phyloP scores from a whole-genome alignment of 2,113 vertebrate species.

The Pelvicachromis taeniatus region DNA sequence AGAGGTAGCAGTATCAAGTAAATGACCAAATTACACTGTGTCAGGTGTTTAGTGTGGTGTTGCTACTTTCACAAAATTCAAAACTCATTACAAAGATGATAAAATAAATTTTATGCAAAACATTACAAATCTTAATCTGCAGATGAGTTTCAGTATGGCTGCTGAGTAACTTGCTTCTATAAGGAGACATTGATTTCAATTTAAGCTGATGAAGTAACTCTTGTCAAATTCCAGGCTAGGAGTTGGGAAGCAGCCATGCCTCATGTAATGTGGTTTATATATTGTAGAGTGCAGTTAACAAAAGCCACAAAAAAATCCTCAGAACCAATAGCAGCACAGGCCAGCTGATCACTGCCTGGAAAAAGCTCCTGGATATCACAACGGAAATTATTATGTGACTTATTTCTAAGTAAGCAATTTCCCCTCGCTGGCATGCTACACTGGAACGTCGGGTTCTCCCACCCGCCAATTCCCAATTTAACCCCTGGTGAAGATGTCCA shows the following conservation, averaged over 20 bases:
- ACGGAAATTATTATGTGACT: neutral
- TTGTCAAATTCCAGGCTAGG: neutral
- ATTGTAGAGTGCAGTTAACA: neutral
- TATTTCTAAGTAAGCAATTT: neutral
- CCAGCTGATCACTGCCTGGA: neutral
- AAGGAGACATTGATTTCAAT: neutral
- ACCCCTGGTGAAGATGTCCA: neutral
- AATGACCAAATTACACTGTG: neutral
- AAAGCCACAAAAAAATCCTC: neutral
- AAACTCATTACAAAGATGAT: neutral
- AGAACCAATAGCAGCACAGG: neutral
- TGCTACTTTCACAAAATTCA: neutral
- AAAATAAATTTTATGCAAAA: neutral
- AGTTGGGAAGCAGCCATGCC: neutral
- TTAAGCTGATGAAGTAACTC: neutral
- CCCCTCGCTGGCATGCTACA: accelerated
- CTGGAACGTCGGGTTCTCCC: neutral
- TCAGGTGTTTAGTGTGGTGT: neutral
- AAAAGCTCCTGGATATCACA: neutral
- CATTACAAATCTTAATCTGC: neutral
- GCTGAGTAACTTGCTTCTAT: neutral
- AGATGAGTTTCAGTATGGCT: neutral
- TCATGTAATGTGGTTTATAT: neutral
- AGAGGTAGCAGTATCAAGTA: neutral
- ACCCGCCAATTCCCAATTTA: neutral